These are phyloP conservation scores for Conopomorpha cramerella DNA, from an alignment of 1,140 invertebrate genomes.

Conservation along the genomic window DNA sequence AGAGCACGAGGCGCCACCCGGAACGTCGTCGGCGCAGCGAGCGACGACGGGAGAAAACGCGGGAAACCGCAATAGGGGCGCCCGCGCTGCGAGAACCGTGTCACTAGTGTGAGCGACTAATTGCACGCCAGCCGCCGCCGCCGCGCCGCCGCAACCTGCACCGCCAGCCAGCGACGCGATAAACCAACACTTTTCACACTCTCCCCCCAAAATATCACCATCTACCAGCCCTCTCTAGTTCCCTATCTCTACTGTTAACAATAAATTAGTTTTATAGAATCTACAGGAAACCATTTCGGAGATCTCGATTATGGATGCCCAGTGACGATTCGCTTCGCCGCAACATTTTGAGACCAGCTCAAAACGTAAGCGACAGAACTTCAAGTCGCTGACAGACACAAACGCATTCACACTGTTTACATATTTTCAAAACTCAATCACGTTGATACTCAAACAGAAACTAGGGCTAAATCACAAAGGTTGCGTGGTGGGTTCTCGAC, in stretches of 20 bases:
- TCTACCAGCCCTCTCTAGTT: conserved; percentile 40
- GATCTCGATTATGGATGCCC: conserved; percentile 43
- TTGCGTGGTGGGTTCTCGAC: conserved; percentile 30
- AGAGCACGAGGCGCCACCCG: conserved; percentile 41
- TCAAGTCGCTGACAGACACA: conserved; percentile 27
- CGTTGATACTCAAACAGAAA: conserved; percentile 42
- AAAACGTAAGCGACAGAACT: conserved; percentile 44
- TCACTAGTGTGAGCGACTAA: conserved; percentile 57
- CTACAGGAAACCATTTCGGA: conserved; percentile 58
- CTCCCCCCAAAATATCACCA: no score
- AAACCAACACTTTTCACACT: no score
- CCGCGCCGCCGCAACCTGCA: conserved; percentile 3
- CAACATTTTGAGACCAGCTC: conserved; percentile 53
- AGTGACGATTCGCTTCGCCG: conserved; percentile 48
- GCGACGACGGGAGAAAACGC: conserved; percentile 48
- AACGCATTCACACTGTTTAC: conserved; percentile 21
- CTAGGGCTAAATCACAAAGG: conserved; percentile 57
- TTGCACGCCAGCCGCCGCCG: conserved; percentile 26
- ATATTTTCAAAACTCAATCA: conserved; percentile 19
- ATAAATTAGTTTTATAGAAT: conserved; percentile 58
- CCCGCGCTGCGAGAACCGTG: conserved; percentile 42
- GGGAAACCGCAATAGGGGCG: conserved; percentile 47
- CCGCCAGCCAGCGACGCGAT: conserved; percentile 14
- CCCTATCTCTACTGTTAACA: conserved; percentile 51
- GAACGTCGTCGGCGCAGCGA: conserved; percentile 47